Base-by-base conservation (phyloP, 2,797 vertebrate species). In the Bradypodion pumilum region DNA sequence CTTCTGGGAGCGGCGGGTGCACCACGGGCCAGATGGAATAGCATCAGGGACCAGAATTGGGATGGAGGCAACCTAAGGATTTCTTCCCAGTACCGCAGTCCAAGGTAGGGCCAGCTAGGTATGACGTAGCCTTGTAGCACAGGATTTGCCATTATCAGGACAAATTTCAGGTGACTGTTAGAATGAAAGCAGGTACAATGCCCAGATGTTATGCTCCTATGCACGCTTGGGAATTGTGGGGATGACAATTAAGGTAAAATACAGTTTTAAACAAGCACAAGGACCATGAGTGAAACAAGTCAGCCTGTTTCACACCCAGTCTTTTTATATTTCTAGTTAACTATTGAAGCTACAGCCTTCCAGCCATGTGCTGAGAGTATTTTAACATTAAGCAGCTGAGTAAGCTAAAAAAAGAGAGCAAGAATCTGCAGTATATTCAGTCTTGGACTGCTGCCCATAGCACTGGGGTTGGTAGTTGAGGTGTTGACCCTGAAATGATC, bases 271-370 rank as follows among this genome's bases (percentile, higher is more conserved):
- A 44, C 49, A 81, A 27, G 29, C 32, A 42, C 7, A 40, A 29
- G 6, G 32, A 72, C 25, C 19, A 69, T 59, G 16, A 21, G 0
- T 35, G 15, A 66, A 80, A 69, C 6, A 52, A 70, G 49, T 37
- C 52, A n/a, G 40, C 35, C 32, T 44, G 29, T 73, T 29, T 44
- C 73, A 16, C 52, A 60, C 9, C 19, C 7, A 7, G 72, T 44
- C 52, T 32, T 44, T 81, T 73, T 72, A 81, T 62, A 60, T 35
- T 81, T 40, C 52, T 27, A 81, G n/a, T 40, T 62, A 72, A 13
- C 69, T 52, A 72, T 27, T 60, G 29, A 81, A 60, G 21, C 63
- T 69, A 52, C 44, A 79, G 25, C 32, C 44, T n/a, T 56, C 42
- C 35, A 32, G 52, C 79, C 8, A 60, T 44, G 65, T 44, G 29